These are phyloP conservation scores for Stichopus chloronotus DNA, from an alignment of 35 echinoderm and acorn worm genomes.

Conservation along the genomic window DNA sequence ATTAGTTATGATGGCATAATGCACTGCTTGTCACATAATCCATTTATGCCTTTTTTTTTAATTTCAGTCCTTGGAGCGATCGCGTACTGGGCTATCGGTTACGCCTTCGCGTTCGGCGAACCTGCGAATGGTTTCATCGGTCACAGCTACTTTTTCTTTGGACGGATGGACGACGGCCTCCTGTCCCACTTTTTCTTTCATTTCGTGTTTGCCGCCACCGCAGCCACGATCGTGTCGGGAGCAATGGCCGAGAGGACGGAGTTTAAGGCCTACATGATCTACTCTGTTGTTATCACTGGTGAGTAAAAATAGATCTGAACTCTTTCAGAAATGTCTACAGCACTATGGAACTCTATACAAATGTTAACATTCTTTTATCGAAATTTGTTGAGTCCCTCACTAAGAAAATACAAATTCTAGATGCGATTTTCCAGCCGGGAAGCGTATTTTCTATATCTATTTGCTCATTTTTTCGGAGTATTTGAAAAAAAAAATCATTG, in stretches of 20 bases:
- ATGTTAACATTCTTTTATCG: no score
- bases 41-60: no score
- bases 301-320: not conserved
- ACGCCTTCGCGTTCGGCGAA: conserved; percentile 75
- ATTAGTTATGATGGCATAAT: no score
- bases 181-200: conserved; percentile 89
- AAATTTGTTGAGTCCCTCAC: no score
- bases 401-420: no score
- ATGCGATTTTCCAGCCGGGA: no score
- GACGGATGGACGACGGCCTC: conserved; percentile 43
- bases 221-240: conserved; percentile 96
- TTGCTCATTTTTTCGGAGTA: no score
- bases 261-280: conserved; percentile 89
- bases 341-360: not conserved
- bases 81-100: conserved; percentile 72
- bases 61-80: conserved; percentile 58
- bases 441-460: no score
- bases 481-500: no score
- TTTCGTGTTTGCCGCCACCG: conserved; percentile 97
- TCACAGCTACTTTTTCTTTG: conserved; percentile 71
- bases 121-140: conserved; percentile 80
- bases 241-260: conserved; percentile 98
- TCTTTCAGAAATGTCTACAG: not conserved
- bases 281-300: conserved; percentile 90
- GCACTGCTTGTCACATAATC: no score